These are phyloP conservation scores for Resseliella maxima DNA, from an alignment of 2,888 invertebrate species.

Conservation along the genomic window DNA sequence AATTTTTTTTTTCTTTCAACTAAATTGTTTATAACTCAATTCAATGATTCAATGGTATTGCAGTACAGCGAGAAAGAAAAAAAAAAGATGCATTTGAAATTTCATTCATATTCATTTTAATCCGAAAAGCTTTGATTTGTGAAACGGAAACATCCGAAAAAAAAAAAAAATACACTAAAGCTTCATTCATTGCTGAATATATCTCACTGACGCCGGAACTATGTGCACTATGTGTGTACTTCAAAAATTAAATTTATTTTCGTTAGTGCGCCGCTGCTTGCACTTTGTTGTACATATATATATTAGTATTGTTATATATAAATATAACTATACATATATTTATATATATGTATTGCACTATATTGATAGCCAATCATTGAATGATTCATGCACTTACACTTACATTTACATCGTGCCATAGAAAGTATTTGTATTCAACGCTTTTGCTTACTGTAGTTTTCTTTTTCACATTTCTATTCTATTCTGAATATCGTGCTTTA, in stretches of 20 bases:
- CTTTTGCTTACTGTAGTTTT: neutral
- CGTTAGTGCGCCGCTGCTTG: neutral
- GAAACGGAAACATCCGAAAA: neutral
- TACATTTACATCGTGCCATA: too few species aligned
- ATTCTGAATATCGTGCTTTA: neutral
- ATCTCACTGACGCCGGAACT: slow-evolving; percentile 19
- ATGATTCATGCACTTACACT: neutral
- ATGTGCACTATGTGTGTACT: neutral
- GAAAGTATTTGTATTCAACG: neutral
- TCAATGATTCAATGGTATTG: neutral
- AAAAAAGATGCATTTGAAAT: neutral
- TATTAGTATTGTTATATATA: neutral
- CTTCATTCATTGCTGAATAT: neutral
- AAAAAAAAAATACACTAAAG: neutral
- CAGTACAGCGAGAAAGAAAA: neutral
- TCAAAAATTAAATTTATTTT: slow-evolving; percentile 4
- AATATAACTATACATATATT: neutral
- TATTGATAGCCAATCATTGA: neutral
- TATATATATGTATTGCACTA: neutral
- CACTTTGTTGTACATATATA: neutral
- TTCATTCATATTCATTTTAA: neutral
- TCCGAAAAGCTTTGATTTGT: neutral
- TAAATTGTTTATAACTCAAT: neutral
- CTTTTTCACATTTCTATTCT: neutral
- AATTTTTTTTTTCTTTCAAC: neutral